Conservation (phyloP, 2,888 invertebrate genomes). For the Apamea monoglypha region DNA sequence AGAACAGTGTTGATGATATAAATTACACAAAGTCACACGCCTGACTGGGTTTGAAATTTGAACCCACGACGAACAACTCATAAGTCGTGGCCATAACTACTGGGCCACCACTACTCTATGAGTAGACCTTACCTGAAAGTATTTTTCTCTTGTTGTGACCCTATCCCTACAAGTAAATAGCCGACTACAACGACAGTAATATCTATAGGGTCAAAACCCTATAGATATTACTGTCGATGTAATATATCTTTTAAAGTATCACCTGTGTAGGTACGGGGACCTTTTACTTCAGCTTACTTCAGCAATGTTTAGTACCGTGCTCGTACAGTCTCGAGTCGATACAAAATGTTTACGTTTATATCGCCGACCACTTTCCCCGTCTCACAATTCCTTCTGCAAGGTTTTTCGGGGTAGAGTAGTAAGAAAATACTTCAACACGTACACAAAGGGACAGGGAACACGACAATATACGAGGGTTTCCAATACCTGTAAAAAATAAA, state of each 20-base stretch:
- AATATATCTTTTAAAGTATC: slow-evolving; percentile 35
- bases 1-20: too few relatives aligned
- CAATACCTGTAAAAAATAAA: slow-evolving; percentile 66
- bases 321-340: slow-evolving; percentile 51
- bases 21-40: too few relatives aligned
- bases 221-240: slow-evolving; percentile 35
- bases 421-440: slow-evolving; percentile 59
- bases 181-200: neutral
- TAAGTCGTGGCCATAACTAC: too few relatives aligned
- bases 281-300: slow-evolving; percentile 43
- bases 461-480: slow-evolving; percentile 63
- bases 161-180: slow-evolving; percentile 35
- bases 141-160: slow-evolving; percentile 47
- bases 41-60: neutral
- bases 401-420: slow-evolving; percentile 34
- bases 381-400: slow-evolving; percentile 46
- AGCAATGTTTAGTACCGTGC: slow-evolving; percentile 43
- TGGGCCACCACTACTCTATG: too few relatives aligned
- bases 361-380: slow-evolving; percentile 52
- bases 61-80: too few relatives aligned
- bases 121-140: slow-evolving; percentile 17
- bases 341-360: slow-evolving; percentile 59
- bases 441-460: slow-evolving; percentile 56
- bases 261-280: slow-evolving; percentile 20
- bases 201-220: neutral